A percentile compares a stretch with the other conserved stretches of the same genome.
Evolutionary conservation across 1,140 invertebrate genomes (phyloP).

Genomic region (Diploscapter pachys): DNA sequence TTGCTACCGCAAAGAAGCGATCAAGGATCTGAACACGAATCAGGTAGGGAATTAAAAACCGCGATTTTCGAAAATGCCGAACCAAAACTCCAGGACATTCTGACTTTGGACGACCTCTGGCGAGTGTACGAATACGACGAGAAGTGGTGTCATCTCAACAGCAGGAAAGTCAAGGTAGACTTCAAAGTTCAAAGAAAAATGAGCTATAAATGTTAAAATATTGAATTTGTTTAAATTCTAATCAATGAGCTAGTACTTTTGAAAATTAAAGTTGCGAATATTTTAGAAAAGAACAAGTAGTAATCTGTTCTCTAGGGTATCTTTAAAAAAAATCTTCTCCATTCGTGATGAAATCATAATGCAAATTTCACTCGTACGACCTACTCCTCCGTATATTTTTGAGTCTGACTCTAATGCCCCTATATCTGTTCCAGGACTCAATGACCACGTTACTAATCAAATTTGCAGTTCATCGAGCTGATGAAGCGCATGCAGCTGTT

Average conservation of each 20-base stretch:
- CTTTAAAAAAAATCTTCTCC: no score
- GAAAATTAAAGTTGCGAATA: no score
- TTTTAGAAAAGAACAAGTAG: no score
- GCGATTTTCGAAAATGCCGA: no score
- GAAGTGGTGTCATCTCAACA: slow-evolving; percentile 82
- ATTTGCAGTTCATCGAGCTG: slow-evolving; percentile 67
- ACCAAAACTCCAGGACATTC: slow-evolving; percentile 74
- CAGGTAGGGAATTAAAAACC: no score
- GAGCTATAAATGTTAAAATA: neutral
- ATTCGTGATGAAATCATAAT: no score
- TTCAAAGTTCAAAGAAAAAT: neutral
- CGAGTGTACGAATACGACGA: slow-evolving; percentile 74
- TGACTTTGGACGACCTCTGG: slow-evolving; percentile 94
- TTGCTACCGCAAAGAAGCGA: slow-evolving; percentile 94
- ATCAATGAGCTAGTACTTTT: neutral
- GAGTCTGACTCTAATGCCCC: no score
- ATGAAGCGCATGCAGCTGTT: slow-evolving; percentile 89
- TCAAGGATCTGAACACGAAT: neutral
- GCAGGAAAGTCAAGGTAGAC: slow-evolving; percentile 74
- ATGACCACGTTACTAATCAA: no score
- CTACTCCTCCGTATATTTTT: no score
- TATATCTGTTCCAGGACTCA: no score
- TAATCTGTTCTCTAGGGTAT: no score
- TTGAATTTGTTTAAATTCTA: neutral
- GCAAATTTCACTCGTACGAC: no score